phyloP scores from a whole-genome alignment of 2,113 vertebrate species.

The Trematocara zebra region DNA sequence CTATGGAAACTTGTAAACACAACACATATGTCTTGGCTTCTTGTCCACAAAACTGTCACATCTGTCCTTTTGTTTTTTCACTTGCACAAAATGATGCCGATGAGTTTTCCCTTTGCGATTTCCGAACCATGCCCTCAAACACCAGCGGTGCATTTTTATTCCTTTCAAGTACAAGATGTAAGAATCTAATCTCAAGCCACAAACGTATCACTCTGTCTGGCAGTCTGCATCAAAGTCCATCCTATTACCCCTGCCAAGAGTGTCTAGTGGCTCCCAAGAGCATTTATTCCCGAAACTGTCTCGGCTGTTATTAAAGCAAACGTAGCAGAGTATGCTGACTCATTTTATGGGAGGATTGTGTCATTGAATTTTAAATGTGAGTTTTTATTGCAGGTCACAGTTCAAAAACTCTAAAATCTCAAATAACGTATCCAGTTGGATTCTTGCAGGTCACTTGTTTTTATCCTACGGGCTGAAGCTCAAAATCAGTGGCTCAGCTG shows the following conservation, averaged over 20 bases:
- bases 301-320: background rate
- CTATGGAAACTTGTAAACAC: background rate
- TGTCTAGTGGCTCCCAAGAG: background rate
- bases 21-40: background rate
- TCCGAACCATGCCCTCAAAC: background rate
- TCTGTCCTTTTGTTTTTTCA: background rate
- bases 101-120: background rate
- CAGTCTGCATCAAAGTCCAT: background rate
- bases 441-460: background rate
- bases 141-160: background rate
- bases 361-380: slow-evolving; percentile 10
- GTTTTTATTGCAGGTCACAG: background rate
- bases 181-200: background rate
- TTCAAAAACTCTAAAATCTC: background rate
- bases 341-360: background rate
- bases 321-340: background rate
- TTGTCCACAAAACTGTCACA: background rate
- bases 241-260: slow-evolving; percentile 17
- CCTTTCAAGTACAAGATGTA: background rate
- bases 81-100: background rate
- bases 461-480: background rate
- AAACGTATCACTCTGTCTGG: background rate
- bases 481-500: too few species aligned
- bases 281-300: background rate
- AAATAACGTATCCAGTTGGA: background rate